phyloP scores from a whole-genome alignment of 2,888 invertebrate genomes.

The Stomorhina lunata region DNA sequence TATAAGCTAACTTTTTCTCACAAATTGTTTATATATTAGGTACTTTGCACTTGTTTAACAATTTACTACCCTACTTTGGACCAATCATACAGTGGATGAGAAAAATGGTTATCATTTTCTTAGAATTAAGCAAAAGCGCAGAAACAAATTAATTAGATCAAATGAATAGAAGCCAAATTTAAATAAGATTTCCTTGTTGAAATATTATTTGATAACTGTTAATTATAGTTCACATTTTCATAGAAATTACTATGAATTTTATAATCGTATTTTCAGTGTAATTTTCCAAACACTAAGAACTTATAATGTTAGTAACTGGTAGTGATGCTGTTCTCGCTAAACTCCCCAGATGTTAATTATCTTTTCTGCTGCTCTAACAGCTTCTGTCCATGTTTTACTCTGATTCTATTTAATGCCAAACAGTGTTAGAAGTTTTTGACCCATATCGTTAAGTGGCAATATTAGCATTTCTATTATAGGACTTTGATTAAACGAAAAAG shows the following conservation, averaged over 20 bases:
- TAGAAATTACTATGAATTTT: too few species aligned
- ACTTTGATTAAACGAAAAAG: conserved; percentile 53
- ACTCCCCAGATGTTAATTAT: conserved; percentile 61
- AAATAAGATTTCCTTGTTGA: too few species aligned
- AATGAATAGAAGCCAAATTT: not conserved
- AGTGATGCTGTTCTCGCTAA: too few species aligned
- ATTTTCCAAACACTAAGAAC: conserved; percentile 24
- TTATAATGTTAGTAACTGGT: conserved; percentile 29
- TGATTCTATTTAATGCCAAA: conserved; percentile 24
- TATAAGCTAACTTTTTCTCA: not conserved
- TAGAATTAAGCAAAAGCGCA: too few species aligned
- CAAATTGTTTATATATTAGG: conserved; percentile 62
- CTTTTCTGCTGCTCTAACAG: conserved; percentile 26
- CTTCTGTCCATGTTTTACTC: conserved; percentile 15
- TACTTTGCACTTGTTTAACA: conserved; percentile 60
- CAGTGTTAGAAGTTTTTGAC: conserved; percentile 52
- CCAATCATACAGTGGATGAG: not conserved
- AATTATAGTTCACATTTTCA: too few species aligned
- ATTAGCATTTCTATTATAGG: conserved; percentile 62
- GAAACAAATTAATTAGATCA: too few species aligned
- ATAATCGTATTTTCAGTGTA: not conserved
- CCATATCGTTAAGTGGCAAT: conserved; percentile 62
- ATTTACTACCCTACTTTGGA: conserved; percentile 30
- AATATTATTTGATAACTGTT: too few species aligned
- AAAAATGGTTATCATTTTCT: not conserved